These are phyloP conservation scores for Pristionchus arcanus DNA, from an alignment of 2,888 invertebrate species.

Conservation along the genomic window DNA sequence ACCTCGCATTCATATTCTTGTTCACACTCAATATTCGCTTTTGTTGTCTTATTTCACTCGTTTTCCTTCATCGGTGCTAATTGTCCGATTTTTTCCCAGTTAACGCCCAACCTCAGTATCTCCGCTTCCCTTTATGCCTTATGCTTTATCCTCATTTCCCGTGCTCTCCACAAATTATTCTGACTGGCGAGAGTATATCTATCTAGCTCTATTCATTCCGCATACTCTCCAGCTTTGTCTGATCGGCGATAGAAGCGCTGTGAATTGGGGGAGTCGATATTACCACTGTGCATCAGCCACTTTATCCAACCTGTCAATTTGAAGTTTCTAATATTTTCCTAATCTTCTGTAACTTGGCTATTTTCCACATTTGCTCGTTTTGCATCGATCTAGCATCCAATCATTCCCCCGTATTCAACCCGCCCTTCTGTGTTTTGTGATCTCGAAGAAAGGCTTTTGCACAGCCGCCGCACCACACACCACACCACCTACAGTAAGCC, in stretches of 20 bases:
- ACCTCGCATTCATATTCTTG: not conserved
- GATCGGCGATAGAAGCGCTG: not conserved
- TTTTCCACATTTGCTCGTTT: not conserved
- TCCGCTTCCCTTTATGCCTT: not conserved
- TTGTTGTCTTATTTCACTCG: not conserved
- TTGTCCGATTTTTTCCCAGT: not conserved
- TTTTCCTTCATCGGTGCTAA: not conserved
- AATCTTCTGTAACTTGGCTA: not conserved
- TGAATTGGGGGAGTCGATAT: not conserved
- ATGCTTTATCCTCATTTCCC: not conserved
- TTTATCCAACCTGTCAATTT: not conserved
- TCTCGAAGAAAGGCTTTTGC: conserved; percentile 38
- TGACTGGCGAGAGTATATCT: no score
- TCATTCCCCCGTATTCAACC: not conserved
- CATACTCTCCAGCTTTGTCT: not conserved
- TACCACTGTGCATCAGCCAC: not conserved
- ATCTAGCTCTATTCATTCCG: not conserved
- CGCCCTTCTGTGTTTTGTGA: not conserved
- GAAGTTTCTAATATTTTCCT: not conserved
- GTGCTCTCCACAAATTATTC: no score
- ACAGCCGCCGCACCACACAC: not conserved
- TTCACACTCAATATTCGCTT: not conserved
- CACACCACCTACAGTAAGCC: not conserved
- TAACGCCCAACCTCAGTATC: not conserved
- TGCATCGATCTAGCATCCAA: not conserved